phyloP scores from a whole-genome alignment of 2,888 invertebrate genomes.

The Chironomus tentans region DNA sequence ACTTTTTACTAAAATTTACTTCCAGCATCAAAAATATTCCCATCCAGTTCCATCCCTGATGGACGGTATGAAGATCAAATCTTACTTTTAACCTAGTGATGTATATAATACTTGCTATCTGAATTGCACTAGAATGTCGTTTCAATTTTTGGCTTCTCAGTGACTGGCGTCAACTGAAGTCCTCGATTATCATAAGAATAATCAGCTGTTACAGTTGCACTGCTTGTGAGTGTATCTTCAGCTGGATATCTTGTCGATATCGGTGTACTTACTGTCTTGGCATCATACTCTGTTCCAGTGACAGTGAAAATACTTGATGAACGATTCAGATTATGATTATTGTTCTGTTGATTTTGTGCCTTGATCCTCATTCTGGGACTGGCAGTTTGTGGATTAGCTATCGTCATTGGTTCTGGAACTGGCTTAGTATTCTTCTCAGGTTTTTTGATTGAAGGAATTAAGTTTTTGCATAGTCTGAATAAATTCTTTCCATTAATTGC shows the following conservation, averaged over 20 bases:
- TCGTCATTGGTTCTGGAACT: conserved; percentile 36
- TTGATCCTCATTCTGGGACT: conserved; percentile 40
- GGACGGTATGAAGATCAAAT: too few species aligned
- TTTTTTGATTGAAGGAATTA: background rate
- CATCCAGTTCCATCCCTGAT: too few species aligned
- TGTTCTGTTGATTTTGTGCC: background rate
- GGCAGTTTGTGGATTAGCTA: conserved; percentile 46
- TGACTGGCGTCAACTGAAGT: conserved; percentile 54
- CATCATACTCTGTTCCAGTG: conserved; percentile 35
- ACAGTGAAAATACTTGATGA: conserved; percentile 14
- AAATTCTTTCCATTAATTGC: conserved; percentile 12
- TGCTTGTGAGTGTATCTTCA: conserved; percentile 49
- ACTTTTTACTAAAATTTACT: too few species aligned
- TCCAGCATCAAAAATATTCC: too few species aligned
- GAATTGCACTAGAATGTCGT: conserved; percentile 19
- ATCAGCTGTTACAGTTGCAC: conserved; percentile 47
- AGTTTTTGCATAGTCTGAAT: background rate
- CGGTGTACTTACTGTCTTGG: conserved; percentile 58
- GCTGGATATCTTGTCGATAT: conserved; percentile 64
- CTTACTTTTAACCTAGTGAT: too few species aligned
- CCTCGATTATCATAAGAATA: conserved; percentile 73
- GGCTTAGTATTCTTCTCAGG: background rate
- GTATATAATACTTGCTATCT: too few species aligned
- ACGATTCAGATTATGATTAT: background rate
- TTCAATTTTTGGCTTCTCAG: conserved; percentile 34